Evolutionary conservation across 2,113 vertebrate species (phyloP), one percentile per base, ranked within the genome.

Genomic region (Antidorcas marsupialis): DNA sequence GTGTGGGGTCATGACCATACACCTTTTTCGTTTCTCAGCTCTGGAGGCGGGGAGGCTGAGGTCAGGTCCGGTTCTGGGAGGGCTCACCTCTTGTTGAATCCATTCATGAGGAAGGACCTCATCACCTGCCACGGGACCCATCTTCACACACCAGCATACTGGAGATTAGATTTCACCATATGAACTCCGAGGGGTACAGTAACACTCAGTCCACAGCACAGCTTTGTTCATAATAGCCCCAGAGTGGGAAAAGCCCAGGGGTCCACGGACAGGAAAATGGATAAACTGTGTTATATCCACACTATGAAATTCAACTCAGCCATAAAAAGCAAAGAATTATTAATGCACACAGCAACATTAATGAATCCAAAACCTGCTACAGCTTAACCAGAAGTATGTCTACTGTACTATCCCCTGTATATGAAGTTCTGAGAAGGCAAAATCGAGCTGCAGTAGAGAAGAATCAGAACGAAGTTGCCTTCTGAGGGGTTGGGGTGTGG

Each of bases 401-500:
- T 57, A 1, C 14, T 28, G n/a, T 39, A 17, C 10, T 27, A 27
- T 27, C 36, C 52, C 53, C 57, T 39, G 36, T 15, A 27, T 39
- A 16, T 84, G 82, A 83, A 27, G n/a, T 15, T 57, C n/a, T 57
- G 25, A 84, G 23, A 57, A 57, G 81, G 53, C 13, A 57, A 36
- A 83, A 84, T 5, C 5, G 0, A 84, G 1, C 82, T 57, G 4
- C 13, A 28, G 4, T 27, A 84, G 82, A 27, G 19, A 9, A 84
- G n/a, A 28, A 11, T 57, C 7, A 28, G 82, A 57, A 84, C 7
- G 6, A 84, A 16, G 4, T 5, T 28, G n/a, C n/a, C 50, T 53
- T 55, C 50, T 23, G 12, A 0, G 7, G 52, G 52, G 33, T 21
- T 5, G 1, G 10, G 21, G 1, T 4, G 52, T 12, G 67, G 19